Conservation (phyloP, 2,888 invertebrate genomes). For the Dicyrtomina minuta region DNA sequence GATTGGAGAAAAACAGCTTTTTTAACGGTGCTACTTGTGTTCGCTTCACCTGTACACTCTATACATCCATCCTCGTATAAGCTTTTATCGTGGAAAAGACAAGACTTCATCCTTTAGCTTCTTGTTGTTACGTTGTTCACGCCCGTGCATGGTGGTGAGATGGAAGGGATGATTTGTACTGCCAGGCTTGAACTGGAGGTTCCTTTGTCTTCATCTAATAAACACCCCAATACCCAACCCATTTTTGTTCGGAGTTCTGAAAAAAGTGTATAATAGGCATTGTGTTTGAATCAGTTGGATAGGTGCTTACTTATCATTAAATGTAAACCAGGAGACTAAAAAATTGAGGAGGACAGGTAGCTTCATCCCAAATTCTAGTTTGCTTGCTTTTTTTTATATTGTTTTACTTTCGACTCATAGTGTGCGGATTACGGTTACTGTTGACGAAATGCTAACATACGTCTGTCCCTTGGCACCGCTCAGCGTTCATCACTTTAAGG, state of each 20-base stretch:
- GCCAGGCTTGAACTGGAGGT: too few species aligned
- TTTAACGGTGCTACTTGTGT: slow-evolving; percentile 6
- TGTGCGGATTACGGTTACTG: neutral
- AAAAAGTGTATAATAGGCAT: slow-evolving; percentile 2
- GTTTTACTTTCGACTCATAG: neutral
- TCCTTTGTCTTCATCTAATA: too few species aligned
- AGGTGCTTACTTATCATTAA: neutral
- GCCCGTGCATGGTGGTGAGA: too few species aligned
- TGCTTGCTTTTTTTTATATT: neutral
- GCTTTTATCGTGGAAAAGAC: neutral
- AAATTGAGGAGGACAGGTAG: slow-evolving; percentile 11
- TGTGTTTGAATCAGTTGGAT: neutral
- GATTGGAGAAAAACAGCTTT: slow-evolving; percentile 5
- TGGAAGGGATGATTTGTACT: too few species aligned
- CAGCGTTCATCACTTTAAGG: too few species aligned
- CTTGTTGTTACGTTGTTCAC: neutral
- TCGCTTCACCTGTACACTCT: neutral
- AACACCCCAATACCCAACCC: slow-evolving; percentile 11
- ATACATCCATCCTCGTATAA: neutral
- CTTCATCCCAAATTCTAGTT: neutral
- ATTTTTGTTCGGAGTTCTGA: neutral
- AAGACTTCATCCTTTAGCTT: neutral
- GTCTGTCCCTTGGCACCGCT: slow-evolving; percentile 1
- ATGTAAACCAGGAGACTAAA: slow-evolving; percentile 7
- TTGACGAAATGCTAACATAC: neutral